Base-by-base conservation (phyloP, 2,113 vertebrate species). In the Thamnophis sirtalis region DNA sequence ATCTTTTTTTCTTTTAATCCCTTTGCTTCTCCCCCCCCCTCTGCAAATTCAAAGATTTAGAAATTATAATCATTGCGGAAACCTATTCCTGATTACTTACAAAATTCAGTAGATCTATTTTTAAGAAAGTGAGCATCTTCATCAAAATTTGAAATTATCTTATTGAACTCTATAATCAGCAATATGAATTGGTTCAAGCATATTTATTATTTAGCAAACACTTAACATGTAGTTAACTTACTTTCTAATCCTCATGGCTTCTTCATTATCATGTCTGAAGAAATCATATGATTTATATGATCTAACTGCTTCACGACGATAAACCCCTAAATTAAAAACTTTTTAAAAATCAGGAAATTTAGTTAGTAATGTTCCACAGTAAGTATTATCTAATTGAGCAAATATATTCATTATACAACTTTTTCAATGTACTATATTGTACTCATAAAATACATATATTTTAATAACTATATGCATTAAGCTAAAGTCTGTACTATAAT, bases 261-360 rank as follows among this genome's bases (percentile, higher is more conserved):
- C 98, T 58, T 98, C 97, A 5, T 99, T 99, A 97, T 99, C 99
- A 0, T 99, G 99, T 63, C 99, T 98, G 97, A 99, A 99, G 97
- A 99, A 99, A 92, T 99, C 98, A 0, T 99, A 99, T 90, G 99
- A 99, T 91, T 99, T 99, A 93, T 99, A 99, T 3, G 99, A 97
- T 94, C 98, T 98, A 89, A 99, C 99, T 0, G 98, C 99, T 95
- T 99, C 97, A 54, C 99, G 98, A 92, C 99, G 98, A 91, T 99
- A 99, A 33, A 99, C 98, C 17, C 99, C 99, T 95, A 99, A 96
- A 95, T 99, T 99, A 96, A 99, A 99, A 94, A 99, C 99, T 99
- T 96, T 9, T 94, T 73, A 93, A 4, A 56, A 21, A 80, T 8
- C 43, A 90, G n/a, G 63, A 68, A 68, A 68, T 33, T 68, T 68